A percentile compares a stretch with the other conserved stretches of the same genome.
Evolutionary conservation across 2,888 invertebrate genomes (phyloP).

Genomic region (Steinernema hermaphroditum): DNA sequence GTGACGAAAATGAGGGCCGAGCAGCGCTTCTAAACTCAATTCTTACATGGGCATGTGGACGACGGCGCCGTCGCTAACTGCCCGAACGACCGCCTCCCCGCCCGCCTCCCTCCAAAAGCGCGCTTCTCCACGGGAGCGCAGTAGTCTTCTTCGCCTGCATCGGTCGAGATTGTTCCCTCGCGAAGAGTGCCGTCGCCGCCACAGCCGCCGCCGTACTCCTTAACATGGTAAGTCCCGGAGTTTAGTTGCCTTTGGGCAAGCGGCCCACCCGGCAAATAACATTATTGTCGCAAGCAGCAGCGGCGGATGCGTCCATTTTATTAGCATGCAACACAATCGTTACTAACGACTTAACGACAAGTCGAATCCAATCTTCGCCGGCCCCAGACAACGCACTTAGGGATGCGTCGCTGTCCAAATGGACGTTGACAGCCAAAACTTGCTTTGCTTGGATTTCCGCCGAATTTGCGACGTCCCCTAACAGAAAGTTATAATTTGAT

Average conservation of each 20-base stretch:
- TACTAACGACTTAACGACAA: constrained; percentile 26
- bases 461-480: too few relatives aligned
- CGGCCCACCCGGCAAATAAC: constrained; percentile 2
- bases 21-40: neutral
- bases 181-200: too few relatives aligned
- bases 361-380: constrained; percentile 16
- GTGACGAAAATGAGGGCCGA: constrained; percentile 26
- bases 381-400: neutral
- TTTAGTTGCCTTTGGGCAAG: neutral
- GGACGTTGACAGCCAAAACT: neutral
- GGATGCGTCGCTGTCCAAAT: neutral
- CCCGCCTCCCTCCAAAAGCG: too few relatives aligned
- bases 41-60: neutral
- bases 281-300: constrained; percentile 13
- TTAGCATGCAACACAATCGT: constrained; percentile 28
- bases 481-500: too few relatives aligned
- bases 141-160: too few relatives aligned
- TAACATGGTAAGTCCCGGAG: constrained; percentile 1
- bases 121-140: too few relatives aligned
- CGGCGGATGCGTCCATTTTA: constrained; percentile 7
- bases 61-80: too few relatives aligned
- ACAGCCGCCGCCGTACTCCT: neutral
- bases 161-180: too few relatives aligned
- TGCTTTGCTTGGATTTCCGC: too few relatives aligned
- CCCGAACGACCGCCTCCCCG: too few relatives aligned